A percentile compares a stretch with the other conserved stretches of the same genome.
phyloP scores from a whole-genome alignment of 2,888 invertebrate species.

The Cristatella mucedo region DNA sequence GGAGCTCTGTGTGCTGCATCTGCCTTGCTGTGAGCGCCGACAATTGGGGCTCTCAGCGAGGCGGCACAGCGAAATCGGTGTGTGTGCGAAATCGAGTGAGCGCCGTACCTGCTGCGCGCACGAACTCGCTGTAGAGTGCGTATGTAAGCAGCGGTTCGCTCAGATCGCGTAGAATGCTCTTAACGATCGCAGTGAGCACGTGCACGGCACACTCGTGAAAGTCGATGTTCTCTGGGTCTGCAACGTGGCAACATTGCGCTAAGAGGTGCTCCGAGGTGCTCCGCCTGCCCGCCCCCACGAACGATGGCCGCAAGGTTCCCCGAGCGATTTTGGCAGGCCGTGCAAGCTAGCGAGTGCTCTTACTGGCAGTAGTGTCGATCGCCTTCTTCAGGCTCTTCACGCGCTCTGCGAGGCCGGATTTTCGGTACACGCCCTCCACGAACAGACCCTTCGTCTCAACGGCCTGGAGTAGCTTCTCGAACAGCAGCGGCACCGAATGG shows the following conservation, averaged over 20 bases:
- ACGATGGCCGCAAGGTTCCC: too few relatives aligned
- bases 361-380: conserved; percentile 38
- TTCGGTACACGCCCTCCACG: conserved; percentile 79
- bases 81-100: too few relatives aligned
- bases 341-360: too few relatives aligned
- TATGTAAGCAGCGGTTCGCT: conserved; percentile 80
- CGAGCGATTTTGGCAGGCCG: too few relatives aligned
- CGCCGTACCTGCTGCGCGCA: conserved; percentile 56
- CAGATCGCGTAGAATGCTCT: conserved; percentile 74
- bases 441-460: conserved; percentile 82
- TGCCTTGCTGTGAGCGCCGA: too few relatives aligned
- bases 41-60: too few relatives aligned
- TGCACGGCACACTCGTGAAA: conserved; percentile 65
- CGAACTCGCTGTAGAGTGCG: conserved; percentile 83
- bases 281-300: too few relatives aligned
- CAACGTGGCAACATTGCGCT: too few relatives aligned
- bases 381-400: conserved; percentile 34
- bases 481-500: conserved; percentile 64
- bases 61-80: too few relatives aligned
- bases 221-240: conserved; percentile 39
- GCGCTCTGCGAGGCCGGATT: conserved; percentile 49
- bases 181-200: conserved; percentile 72
- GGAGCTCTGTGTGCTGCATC: too few relatives aligned
- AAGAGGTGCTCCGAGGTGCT: too few relatives aligned
- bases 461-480: conserved; percentile 69